Evolutionary conservation across 2,888 invertebrate species (phyloP).

Genomic region (Lysandra bellargus): DNA sequence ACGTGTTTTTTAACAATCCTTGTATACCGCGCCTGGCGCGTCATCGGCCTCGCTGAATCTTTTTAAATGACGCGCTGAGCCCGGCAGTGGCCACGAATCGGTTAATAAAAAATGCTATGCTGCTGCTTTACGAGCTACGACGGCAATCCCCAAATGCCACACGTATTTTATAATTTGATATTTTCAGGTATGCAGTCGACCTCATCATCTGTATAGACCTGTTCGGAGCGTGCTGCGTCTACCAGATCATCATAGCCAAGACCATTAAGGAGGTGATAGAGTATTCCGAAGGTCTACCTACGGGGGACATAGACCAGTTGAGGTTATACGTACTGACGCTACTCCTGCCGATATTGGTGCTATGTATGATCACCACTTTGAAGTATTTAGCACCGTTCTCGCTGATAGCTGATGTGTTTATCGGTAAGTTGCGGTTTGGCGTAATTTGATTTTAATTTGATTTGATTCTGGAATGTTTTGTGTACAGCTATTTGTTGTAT

Average conservation of each 20-base stretch:
- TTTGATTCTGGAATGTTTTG: no score
- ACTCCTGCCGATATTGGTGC: slow-evolving; percentile 61
- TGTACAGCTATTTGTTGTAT: no score
- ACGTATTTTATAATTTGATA: neutral
- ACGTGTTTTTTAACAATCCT: no score
- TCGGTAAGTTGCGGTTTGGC: slow-evolving; percentile 52
- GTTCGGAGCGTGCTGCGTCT: slow-evolving; percentile 72
- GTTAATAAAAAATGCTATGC: no score
- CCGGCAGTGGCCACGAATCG: no score
- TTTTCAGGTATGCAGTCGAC: slow-evolving; percentile 62
- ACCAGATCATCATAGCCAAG: slow-evolving; percentile 71
- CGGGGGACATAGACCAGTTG: slow-evolving; percentile 46
- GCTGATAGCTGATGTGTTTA: slow-evolving; percentile 65
- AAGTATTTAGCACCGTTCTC: slow-evolving; percentile 73
- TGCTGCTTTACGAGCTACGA: no score
- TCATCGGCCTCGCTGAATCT: no score
- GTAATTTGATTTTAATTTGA: neutral
- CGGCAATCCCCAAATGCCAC: no score
- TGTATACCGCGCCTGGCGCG: no score
- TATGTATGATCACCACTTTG: slow-evolving; percentile 71
- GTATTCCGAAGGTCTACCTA: slow-evolving; percentile 42
- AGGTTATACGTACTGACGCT: slow-evolving; percentile 61
- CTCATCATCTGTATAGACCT: slow-evolving; percentile 65
- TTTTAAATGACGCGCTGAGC: no score
- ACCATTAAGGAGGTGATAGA: slow-evolving; percentile 63